Percentiles rank a stretch among this genome's conserved stretches.
phyloP scores from a whole-genome alignment of 2,888 invertebrate species.

The Drosophila merina region DNA sequence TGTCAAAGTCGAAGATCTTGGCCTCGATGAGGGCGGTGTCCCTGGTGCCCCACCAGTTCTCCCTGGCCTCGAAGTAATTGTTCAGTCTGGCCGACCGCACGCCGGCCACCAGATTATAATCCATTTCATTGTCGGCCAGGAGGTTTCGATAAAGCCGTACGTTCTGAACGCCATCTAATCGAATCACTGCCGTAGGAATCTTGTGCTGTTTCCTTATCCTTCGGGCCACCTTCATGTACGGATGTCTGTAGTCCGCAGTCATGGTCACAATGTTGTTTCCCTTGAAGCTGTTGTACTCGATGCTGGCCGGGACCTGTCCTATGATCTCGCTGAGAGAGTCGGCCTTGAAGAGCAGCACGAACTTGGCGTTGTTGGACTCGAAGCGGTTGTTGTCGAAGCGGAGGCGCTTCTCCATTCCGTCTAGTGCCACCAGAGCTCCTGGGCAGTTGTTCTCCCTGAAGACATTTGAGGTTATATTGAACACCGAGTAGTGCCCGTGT shows the following conservation, averaged over 20 bases:
- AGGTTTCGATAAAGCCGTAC: constrained; percentile 95
- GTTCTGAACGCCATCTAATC: constrained; percentile 97
- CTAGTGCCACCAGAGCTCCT: constrained; percentile 90
- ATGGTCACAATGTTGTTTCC: constrained; percentile 86
- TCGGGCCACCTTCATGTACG: constrained; percentile 58
- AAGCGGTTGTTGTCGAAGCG: constrained; percentile 92
- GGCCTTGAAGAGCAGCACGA: constrained; percentile 93
- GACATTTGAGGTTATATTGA: constrained; percentile 93
- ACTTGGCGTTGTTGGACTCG: constrained; percentile 91
- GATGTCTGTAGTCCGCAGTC: constrained; percentile 62
- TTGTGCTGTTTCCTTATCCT: constrained; percentile 60
- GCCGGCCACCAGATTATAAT: constrained; percentile 97
- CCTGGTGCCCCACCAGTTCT: constrained; percentile 98
- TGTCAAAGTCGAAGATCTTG: constrained; percentile 98
- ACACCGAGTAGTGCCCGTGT: constrained; percentile 96
- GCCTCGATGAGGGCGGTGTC: constrained; percentile 90
- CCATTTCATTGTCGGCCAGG: constrained; percentile 91
- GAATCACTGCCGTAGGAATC: constrained; percentile 92
- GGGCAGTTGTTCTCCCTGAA: constrained; percentile 94
- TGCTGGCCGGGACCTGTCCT: constrained; percentile 92
- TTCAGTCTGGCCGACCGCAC: constrained; percentile 94
- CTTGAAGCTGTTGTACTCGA: constrained; percentile 91
- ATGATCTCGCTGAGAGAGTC: constrained; percentile 97
- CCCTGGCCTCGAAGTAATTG: constrained; percentile 93
- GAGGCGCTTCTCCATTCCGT: constrained; percentile 98